These are phyloP conservation scores for Mechanitis messenoides DNA, from an alignment of 2,888 invertebrate species.

Conservation along the genomic window DNA sequence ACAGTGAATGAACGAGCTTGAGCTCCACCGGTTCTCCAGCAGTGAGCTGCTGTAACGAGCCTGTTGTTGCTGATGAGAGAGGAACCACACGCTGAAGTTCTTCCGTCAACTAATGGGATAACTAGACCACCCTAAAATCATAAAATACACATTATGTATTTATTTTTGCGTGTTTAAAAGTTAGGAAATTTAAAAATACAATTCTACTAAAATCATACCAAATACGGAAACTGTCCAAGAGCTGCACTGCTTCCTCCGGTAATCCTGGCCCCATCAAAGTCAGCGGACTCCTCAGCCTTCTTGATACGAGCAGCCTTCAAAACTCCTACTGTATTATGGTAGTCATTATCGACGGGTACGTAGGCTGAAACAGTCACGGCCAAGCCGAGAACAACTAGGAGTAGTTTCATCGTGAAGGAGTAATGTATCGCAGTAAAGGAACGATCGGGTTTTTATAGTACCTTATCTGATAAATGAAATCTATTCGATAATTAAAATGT, in stretches of 20 bases:
- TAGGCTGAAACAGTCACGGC: conserved; percentile 7
- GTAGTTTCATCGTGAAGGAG: neutral
- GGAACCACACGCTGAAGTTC: conserved; percentile 42
- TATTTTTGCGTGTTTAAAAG: neutral
- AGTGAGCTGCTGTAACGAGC: conserved; percentile 42
- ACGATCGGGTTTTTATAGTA: too few species aligned
- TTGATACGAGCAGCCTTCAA: conserved; percentile 30
- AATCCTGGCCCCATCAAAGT: conserved; percentile 30
- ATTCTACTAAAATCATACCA: conserved; percentile 10
- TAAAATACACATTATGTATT: neutral
- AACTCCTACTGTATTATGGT: conserved; percentile 31
- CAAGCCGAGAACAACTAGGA: neutral
- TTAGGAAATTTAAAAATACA: neutral
- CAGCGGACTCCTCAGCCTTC: conserved; percentile 28
- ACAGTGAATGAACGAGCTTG: conserved; percentile 41
- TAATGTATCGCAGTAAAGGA: too few species aligned
- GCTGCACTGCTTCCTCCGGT: conserved; percentile 28
- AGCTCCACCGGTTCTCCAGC: conserved; percentile 39
- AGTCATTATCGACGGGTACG: conserved; percentile 23
- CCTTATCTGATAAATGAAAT: too few species aligned
- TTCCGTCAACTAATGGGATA: conserved; percentile 35
- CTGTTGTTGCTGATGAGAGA: conserved; percentile 43
- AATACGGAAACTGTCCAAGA: conserved; percentile 26
- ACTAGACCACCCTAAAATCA: conserved; percentile 41
- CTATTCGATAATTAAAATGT: too few species aligned